Evolutionary conservation across 2,888 invertebrate species (phyloP).

Genomic region (Amblyjoppa fuscipennis): DNA sequence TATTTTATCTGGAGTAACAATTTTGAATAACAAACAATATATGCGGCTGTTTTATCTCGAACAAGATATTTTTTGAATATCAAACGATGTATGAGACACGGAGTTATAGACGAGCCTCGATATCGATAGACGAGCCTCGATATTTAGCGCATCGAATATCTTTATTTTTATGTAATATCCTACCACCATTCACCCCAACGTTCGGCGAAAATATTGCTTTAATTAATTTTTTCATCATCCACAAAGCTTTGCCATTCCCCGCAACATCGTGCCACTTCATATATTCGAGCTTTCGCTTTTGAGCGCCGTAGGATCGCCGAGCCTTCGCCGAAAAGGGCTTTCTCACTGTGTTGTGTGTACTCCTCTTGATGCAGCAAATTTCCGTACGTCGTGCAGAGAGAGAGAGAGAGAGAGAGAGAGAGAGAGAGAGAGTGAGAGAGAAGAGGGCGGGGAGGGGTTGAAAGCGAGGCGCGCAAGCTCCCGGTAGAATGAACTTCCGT

Average conservation of each 20-base stretch:
- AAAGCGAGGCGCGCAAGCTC: conserved; percentile 33
- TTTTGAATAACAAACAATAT: background rate
- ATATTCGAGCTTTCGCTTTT: background rate
- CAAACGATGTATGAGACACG: background rate
- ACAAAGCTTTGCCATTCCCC: background rate
- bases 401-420: no score
- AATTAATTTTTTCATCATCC: conserved; percentile 2
- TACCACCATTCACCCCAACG: background rate
- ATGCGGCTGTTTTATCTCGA: background rate
- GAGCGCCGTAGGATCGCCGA: background rate
- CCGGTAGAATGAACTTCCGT: conserved; percentile 28
- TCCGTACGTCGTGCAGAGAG: background rate
- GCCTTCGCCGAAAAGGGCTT: background rate
- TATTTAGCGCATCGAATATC: background rate
- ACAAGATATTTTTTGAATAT: background rate
- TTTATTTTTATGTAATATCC: background rate
- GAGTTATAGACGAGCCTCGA: background rate
- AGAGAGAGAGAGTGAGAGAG: no score
- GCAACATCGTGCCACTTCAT: background rate
- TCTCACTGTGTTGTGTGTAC: background rate
- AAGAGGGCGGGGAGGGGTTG: no score
- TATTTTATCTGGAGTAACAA: background rate
- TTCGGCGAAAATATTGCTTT: background rate
- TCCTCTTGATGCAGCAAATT: conserved; percentile 1
- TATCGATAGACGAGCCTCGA: background rate